phyloP scores from a whole-genome alignment of 2,888 invertebrate genomes.

The Stratiomys singularior region DNA sequence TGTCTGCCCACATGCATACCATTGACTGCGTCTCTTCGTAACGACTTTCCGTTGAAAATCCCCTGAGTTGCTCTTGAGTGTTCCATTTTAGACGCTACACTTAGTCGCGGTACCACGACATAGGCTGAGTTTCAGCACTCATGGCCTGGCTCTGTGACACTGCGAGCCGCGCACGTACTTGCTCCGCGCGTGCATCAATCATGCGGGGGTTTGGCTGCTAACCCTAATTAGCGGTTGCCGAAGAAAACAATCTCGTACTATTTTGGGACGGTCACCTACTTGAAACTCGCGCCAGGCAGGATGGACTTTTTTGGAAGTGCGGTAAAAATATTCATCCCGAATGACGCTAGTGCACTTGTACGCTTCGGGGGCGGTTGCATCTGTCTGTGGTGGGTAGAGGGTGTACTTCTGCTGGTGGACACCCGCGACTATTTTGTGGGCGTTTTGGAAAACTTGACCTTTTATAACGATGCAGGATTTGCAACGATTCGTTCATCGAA shows the following conservation, averaged over 20 bases:
- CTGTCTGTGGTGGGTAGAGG: no score
- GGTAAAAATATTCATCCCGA: no score
- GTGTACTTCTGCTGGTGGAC: no score
- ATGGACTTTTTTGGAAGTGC: no score
- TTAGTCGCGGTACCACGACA: constrained; percentile 41
- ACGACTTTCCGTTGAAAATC: constrained; percentile 4
- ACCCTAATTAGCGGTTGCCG: constrained; percentile 26
- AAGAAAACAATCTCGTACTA: background rate
- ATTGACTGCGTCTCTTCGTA: background rate
- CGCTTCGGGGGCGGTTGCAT: no score
- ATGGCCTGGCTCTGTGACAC: constrained; percentile 27
- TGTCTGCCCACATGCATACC: constrained; percentile 52
- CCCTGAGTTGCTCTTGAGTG: constrained; percentile 48
- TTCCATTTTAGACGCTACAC: constrained; percentile 44
- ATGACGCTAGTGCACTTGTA: no score
- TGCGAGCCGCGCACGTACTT: background rate
- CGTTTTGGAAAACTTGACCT: no score
- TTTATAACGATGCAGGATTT: no score
- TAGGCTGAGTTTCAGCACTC: no score
- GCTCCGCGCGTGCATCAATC: constrained; percentile 35
- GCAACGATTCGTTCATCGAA: no score
- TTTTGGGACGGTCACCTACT: background rate
- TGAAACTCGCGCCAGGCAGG: background rate
- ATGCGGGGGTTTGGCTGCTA: constrained; percentile 20
- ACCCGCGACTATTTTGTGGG: no score